phyloP scores from a whole-genome alignment of 2,113 vertebrate genomes.

The Rhinichthys klamathensis region DNA sequence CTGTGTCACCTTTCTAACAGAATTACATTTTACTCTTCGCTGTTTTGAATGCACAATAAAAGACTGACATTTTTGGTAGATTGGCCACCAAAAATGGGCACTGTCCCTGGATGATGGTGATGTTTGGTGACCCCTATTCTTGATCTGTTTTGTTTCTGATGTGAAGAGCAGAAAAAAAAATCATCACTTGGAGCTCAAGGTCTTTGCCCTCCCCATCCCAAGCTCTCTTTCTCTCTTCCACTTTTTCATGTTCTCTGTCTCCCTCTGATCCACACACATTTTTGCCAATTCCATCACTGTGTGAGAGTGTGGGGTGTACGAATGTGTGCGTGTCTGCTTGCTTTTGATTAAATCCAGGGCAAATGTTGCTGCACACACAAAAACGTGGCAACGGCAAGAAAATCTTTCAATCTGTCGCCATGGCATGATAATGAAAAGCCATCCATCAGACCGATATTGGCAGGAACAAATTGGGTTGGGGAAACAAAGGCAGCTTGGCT shows the following conservation, averaged over 20 bases:
- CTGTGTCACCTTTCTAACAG: background rate
- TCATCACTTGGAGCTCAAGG: constrained; percentile 46
- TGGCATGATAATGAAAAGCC: constrained; percentile 60
- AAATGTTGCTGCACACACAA: constrained; percentile 52
- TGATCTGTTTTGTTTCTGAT: constrained; percentile 35
- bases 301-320: constrained; percentile 43
- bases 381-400: constrained; percentile 55
- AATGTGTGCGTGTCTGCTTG: constrained; percentile 53
- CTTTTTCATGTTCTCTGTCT: constrained; percentile 13
- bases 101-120: background rate
- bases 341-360: constrained; percentile 67
- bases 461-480: constrained; percentile 58
- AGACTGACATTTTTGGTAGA: background rate
- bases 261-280: constrained; percentile 51
- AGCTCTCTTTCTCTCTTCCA: constrained; percentile 2
- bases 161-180: constrained; percentile 53
- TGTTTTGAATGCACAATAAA: background rate
- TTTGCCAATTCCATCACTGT: constrained; percentile 54
- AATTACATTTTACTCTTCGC: background rate
- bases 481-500: constrained; percentile 57
- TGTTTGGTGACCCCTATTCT: background rate
- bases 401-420: constrained; percentile 64
- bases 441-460: constrained; percentile 60
- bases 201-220: constrained; percentile 17
- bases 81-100: background rate